Base-by-base conservation (phyloP, 1,140 invertebrate genomes). In the Trichoplusia ni region DNA sequence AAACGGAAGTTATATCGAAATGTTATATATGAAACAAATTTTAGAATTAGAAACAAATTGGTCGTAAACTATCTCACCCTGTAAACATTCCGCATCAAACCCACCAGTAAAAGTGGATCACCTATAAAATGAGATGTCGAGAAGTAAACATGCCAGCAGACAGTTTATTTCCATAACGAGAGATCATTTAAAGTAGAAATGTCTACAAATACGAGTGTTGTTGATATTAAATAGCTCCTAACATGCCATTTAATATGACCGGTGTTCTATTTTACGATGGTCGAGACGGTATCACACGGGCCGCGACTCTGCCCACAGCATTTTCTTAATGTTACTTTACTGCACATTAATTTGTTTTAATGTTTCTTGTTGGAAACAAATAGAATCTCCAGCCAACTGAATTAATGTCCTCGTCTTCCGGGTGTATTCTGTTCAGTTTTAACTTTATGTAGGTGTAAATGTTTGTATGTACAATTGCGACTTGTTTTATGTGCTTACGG, bases 271-370 rank as follows among this genome's bases (percentile, higher is more conserved):
- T 44, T 44, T 9, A 58, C 38, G 54, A 44, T 8, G 27, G 27
- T 16, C 23, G 9, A 11, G n/a, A n/a, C n/a, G n/a, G 23, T 42
- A 19, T 44, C 38, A 14, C 37, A 58, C 53, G 8, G 18, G n/a
- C 56, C 23, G 21, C 46, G n/a, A 40, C 38, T 35, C 58, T 53
- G 38, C 64, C 67, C 59, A 67, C 56, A 21, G 44, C 25, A 33
- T 59, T 67, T 54, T 35, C 51, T 47, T 58, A 69, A 67, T 60
- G 54, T 58, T 61, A 63, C 64, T 56, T 69, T 67, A 66, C 61
- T 47, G 51, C 44, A 67, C 61, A 70, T 73, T 70, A 63, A 67
- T 67, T 62, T 60, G 40, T 61, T 49, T 9, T 49, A 61, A 54
- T 31, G 44, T 54, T 63, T 33, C 18, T 37, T 25, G 46, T 49